These are phyloP conservation scores for Silurus lanzhouensis DNA, from an alignment of 2,797 vertebrate species.

Conservation along the genomic window DNA sequence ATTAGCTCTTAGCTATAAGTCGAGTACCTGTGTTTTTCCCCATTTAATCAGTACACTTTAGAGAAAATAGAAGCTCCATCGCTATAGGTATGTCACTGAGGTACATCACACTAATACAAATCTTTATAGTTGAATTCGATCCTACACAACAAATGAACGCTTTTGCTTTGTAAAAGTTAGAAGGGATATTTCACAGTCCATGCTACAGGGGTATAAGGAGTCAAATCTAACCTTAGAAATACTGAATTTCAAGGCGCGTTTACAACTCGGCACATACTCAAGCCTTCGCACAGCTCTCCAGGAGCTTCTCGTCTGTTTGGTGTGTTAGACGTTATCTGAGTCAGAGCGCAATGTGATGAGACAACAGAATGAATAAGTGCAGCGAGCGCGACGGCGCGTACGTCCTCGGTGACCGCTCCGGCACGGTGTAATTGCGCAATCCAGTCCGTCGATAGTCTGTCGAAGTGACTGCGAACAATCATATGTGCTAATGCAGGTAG, in stretches of 20 bases:
- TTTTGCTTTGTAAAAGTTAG: background rate
- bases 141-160: background rate
- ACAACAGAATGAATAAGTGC: constrained; percentile 18
- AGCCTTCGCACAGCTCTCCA: background rate
- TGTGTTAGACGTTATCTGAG: constrained; percentile 4
- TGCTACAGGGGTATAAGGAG: background rate
- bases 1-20: background rate
- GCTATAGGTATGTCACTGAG: background rate
- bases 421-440: constrained; percentile 21
- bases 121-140: background rate
- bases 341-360: constrained; percentile 14
- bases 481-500: background rate
- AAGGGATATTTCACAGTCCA: background rate
- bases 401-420: background rate
- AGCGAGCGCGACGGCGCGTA: background rate
- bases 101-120: background rate
- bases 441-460: background rate
- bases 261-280: background rate
- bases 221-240: background rate
- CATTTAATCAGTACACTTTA: background rate
- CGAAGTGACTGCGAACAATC: constrained; percentile 6
- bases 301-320: background rate
- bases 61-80: too few species aligned
- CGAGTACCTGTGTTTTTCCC: background rate
- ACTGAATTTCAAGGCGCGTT: background rate